Evolutionary conservation across 2,888 invertebrate species (phyloP).

Genomic region (Chalcis sispes): DNA sequence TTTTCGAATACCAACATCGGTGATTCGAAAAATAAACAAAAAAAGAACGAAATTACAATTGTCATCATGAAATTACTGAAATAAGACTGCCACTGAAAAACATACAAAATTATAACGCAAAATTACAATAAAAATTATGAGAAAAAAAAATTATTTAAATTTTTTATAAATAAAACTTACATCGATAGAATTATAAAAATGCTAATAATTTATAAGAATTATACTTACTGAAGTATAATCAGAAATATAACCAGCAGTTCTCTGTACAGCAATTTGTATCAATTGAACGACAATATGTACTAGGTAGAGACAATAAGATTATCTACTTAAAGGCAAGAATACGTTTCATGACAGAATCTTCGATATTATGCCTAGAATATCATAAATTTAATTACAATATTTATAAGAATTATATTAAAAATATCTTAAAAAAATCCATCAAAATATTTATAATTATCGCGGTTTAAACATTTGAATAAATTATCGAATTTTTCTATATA

Average conservation of each 20-base stretch:
- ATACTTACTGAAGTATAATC: neutral
- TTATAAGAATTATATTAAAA: neutral
- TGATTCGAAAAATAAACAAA: conserved; percentile 9
- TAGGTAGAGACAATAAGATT: conserved; percentile 64
- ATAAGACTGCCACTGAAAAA: neutral
- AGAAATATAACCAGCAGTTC: conserved; percentile 36
- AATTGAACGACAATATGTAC: conserved; percentile 60
- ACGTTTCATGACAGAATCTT: conserved; percentile 60
- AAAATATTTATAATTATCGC: neutral
- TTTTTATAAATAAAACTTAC: neutral
- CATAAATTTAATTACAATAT: neutral
- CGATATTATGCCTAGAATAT: conserved; percentile 44
- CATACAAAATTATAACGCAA: no score
- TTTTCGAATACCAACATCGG: conserved; percentile 32
- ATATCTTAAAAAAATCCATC: neutral
- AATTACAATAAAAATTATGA: no score
- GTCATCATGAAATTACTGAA: neutral
- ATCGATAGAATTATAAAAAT: no score
- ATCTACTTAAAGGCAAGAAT: conserved; percentile 62
- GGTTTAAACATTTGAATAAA: no score
- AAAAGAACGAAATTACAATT: conserved; percentile 10
- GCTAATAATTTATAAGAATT: neutral
- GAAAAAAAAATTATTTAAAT: neutral
- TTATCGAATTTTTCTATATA: no score
- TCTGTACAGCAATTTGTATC: conserved; percentile 34